Evolutionary conservation across 2,113 vertebrate species (phyloP).

Genomic region (Hyperopisus bebe): DNA sequence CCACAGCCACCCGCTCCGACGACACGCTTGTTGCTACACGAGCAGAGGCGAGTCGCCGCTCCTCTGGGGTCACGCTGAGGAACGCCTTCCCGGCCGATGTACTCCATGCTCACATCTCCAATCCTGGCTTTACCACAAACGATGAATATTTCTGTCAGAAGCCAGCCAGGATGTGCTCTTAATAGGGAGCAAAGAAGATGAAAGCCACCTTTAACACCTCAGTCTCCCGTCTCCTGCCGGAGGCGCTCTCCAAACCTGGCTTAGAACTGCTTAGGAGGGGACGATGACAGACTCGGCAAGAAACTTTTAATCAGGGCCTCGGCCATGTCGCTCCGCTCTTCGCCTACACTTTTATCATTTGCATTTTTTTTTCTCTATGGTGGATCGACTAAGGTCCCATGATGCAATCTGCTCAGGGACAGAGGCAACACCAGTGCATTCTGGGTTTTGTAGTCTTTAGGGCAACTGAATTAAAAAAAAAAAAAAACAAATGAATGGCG

Average conservation of each 20-base stretch:
- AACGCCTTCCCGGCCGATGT: background rate
- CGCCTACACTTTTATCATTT: background rate
- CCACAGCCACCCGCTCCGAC: background rate
- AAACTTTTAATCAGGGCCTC: conserved; percentile 1
- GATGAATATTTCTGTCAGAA: conserved; percentile 9
- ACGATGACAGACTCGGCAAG: background rate
- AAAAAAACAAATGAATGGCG: background rate
- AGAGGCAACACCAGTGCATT: background rate
- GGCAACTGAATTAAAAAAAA: too few species aligned
- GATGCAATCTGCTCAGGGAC: background rate
- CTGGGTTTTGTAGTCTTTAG: background rate
- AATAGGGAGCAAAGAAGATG: background rate
- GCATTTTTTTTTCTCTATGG: background rate
- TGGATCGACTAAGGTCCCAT: background rate
- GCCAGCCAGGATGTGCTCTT: background rate
- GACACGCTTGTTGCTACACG: background rate
- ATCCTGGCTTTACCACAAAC: background rate
- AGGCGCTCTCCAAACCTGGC: background rate
- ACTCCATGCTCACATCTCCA: background rate
- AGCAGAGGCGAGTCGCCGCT: background rate
- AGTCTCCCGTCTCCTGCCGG: background rate
- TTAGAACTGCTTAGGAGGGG: background rate
- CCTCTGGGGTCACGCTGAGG: background rate
- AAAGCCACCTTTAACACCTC: conserved; percentile 7
- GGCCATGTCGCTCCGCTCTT: background rate